Conservation (phyloP, 2,113 vertebrate species). For the Gulo gulo region DNA sequence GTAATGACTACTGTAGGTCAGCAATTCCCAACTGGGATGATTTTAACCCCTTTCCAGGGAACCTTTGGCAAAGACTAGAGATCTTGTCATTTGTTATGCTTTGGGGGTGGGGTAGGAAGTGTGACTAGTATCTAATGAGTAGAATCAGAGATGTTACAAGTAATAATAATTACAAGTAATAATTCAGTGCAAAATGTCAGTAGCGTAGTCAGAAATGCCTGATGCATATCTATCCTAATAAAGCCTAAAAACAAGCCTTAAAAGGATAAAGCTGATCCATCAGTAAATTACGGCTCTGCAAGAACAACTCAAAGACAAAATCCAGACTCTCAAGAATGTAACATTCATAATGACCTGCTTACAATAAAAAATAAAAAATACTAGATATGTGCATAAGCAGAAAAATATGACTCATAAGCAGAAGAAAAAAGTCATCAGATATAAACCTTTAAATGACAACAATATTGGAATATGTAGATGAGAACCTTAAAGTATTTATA, state of each 20-base stretch:
- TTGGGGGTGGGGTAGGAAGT: not conserved
- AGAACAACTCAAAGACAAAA: not conserved
- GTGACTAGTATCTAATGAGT: not conserved
- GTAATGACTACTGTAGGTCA: not conserved
- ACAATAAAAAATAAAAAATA: not conserved
- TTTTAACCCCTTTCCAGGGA: not conserved
- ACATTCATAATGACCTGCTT: not conserved
- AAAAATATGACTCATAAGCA: not conserved
- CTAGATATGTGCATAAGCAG: not conserved
- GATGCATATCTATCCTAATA: not conserved
- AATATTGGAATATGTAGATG: not conserved
- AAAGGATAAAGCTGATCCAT: not conserved
- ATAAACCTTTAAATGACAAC: not conserved
- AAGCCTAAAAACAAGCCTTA: not conserved
- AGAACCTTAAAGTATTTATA: not conserved
- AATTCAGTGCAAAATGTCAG: not conserved
- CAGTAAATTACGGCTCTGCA: not conserved
- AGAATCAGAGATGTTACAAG: not conserved
- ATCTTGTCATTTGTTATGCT: not conserved
- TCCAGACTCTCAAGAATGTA: not conserved
- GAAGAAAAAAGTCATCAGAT: not conserved
- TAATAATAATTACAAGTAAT: not conserved
- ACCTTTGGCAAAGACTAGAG: not conserved
- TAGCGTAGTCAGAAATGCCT: not conserved
- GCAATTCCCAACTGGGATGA: not conserved